Conservation (phyloP, 1,140 invertebrate genomes). For the Achroia grisella region DNA sequence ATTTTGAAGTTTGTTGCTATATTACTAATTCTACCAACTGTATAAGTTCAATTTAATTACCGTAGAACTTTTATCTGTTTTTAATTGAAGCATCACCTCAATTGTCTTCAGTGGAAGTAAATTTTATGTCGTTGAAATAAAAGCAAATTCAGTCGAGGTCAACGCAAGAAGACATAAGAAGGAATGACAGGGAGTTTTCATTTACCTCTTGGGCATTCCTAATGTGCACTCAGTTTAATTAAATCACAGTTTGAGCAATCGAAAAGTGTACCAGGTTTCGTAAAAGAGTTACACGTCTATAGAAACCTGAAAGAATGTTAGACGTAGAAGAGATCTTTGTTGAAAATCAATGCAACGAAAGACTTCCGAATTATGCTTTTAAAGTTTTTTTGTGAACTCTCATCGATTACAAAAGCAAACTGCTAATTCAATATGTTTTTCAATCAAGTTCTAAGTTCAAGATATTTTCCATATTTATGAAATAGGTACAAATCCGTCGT, state of each 20-base stretch:
- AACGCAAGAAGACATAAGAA: no score
- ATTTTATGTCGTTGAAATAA: constrained; percentile 22
- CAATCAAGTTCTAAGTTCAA: no score
- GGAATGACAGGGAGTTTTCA: constrained; percentile 27
- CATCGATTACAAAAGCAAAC: constrained; percentile 1
- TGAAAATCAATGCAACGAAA: background rate
- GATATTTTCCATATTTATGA: no score
- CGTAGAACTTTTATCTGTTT: no score
- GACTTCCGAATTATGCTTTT: background rate
- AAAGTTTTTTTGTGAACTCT: background rate
- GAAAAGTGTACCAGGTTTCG: constrained; percentile 27
- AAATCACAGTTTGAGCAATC: constrained; percentile 47
- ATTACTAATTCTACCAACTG: no score
- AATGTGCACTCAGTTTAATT: constrained; percentile 56
- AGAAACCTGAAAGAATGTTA: background rate
- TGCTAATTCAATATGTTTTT: constrained; percentile 6
- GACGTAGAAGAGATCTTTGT: background rate
- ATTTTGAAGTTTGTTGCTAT: no score
- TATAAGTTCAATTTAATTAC: background rate
- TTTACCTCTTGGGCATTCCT: constrained; percentile 40
- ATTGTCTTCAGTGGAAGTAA: constrained; percentile 1
- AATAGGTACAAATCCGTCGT: no score
- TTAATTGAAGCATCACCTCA: constrained; percentile 7
- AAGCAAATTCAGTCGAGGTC: constrained; percentile 18
- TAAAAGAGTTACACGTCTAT: background rate